These are phyloP conservation scores for Camponotus vicinus DNA, from an alignment of 1,140 invertebrate genomes.

Conservation along the genomic window DNA sequence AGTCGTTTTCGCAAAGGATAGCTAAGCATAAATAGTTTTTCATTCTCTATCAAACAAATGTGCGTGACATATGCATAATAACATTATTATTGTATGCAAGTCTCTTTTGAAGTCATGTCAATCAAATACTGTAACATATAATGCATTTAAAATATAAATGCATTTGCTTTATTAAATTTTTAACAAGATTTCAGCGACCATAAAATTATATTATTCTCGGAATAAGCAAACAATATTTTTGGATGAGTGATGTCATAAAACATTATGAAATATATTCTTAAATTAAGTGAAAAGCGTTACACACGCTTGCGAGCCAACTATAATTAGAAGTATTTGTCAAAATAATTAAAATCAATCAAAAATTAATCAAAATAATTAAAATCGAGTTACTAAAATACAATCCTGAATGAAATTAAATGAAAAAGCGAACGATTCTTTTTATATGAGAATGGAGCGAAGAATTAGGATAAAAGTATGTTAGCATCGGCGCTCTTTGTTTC, in stretches of 20 bases:
- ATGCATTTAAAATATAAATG: neutral
- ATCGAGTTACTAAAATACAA: neutral
- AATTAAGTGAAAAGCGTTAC: neutral
- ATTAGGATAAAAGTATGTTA: slow-evolving; percentile 27
- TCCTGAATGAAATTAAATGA: no score
- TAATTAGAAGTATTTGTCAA: neutral
- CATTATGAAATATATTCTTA: neutral
- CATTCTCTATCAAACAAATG: neutral
- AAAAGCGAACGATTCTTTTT: neutral
- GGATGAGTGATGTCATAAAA: neutral
- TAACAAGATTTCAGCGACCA: neutral
- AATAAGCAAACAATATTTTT: neutral
- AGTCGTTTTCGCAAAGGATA: neutral
- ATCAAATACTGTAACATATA: neutral
- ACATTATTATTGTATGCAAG: neutral
- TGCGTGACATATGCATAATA: neutral
- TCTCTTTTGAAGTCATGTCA: neutral
- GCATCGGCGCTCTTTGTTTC: slow-evolving; percentile 34
- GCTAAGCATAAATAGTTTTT: neutral
- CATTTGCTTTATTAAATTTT: neutral
- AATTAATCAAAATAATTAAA: no score
- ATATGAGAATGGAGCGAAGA: slow-evolving; percentile 7
- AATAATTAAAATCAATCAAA: no score
- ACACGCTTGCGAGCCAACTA: neutral
- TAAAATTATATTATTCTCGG: neutral